Conservation (phyloP, 2,113 vertebrate species). For the Crotalus tigris region DNA sequence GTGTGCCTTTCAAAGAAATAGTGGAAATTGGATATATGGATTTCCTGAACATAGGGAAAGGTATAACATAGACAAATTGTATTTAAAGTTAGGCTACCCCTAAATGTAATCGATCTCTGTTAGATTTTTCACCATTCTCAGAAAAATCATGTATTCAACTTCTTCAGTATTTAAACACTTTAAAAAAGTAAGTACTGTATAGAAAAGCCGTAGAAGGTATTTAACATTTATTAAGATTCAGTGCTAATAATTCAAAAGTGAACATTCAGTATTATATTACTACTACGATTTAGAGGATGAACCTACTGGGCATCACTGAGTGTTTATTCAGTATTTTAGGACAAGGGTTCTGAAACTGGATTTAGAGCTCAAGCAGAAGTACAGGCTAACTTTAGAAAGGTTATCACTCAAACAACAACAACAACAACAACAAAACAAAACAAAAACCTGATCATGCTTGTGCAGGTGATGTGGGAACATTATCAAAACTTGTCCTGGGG, state of each 20-base stretch:
- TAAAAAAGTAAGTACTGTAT: background rate
- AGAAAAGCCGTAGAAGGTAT: background rate
- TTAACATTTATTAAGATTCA: background rate
- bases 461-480: background rate
- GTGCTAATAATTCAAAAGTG: background rate
- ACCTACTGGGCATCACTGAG: background rate
- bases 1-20: background rate
- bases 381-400: background rate
- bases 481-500: background rate
- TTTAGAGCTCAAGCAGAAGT: background rate
- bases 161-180: background rate
- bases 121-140: background rate
- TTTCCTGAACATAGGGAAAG: background rate
- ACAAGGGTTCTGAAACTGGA: background rate
- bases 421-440: too few species aligned
- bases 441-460: background rate
- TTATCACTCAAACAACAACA: background rate
- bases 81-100: background rate
- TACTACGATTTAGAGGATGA: background rate
- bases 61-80: background rate
- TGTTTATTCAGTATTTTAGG: background rate
- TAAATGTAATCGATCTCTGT: background rate
- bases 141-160: background rate
- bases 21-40: background rate
- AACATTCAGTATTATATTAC: background rate